Evolutionary conservation across 2,797 vertebrate species (phyloP), one percentile per base, ranked within the genome.

Genomic region (Avahi laniger): DNA sequence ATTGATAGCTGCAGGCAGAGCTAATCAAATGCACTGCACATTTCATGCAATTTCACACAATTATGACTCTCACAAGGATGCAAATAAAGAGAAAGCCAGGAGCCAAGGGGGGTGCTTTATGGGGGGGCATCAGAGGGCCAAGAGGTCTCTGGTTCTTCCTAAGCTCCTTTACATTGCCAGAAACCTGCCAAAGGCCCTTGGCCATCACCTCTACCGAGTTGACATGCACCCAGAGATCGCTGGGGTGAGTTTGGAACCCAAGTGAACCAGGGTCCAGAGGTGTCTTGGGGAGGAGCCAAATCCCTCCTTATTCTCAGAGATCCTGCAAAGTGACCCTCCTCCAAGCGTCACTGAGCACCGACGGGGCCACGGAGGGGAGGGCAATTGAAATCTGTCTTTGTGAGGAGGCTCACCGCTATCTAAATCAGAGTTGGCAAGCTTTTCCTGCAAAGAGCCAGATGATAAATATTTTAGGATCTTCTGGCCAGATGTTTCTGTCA

Each of bases 401-500:
- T 0, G 14, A n/a, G 38, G 7, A 0, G 33, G 22, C 46, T n/a
- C 1, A 0, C 24, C 13, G 22, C 80, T 6, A 0, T 7, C 13
- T 1, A 38, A 14, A 1, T 30, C 30, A 6, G 3, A 13, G 43
- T 26, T 63, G 1, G 54, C 7, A 24, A 7, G 2, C 17, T 1
- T 17, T 7, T 38, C 18, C 22, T 41, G 48, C 28, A 50, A 65
- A 70, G 38, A 43, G 13, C 50, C 89, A 65, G 28, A 26, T 0
- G 43, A 61, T 9, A 38, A 2, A 4, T 0, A 0, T 1, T n/a
- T 24, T 1, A 38, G 69, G 38, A 35, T 38, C 1, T 65, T 7
- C 35, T 48, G 24, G 10, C 69, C 80, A 10, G 50, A 26, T 11
- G 5, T 46, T 81, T 38, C 20, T 6, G n/a, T 7, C 14, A 28